A percentile compares a stretch with the other conserved stretches of the same genome.
Evolutionary conservation across 1,140 invertebrate genomes (phyloP).

Genomic region (Sinonovacula constricta): DNA sequence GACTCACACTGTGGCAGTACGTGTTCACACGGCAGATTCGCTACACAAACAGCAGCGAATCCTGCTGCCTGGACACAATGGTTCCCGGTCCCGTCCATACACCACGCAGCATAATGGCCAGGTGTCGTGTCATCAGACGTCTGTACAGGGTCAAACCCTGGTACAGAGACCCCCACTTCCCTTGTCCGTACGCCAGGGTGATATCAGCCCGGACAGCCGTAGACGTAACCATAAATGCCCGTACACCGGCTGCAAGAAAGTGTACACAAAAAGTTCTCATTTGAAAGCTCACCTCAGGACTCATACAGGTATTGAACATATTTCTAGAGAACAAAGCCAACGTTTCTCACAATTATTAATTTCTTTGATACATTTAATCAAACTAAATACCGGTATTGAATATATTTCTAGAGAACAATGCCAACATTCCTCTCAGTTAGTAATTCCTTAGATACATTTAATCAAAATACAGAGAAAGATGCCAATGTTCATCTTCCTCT

Average conservation of each 20-base stretch:
- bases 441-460: too few relatives aligned
- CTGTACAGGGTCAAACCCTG: constrained; percentile 50
- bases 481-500: too few relatives aligned
- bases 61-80: constrained; percentile 41
- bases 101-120: constrained; percentile 55
- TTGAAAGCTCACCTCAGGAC: constrained; percentile 98
- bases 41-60: constrained; percentile 53
- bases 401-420: too few relatives aligned
- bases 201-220: constrained; percentile 72
- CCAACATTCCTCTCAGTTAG: too few relatives aligned
- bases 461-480: too few relatives aligned
- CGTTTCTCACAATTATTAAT: too few relatives aligned
- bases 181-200: constrained; percentile 42
- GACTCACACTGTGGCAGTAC: constrained; percentile 67
- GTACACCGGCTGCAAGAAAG: constrained; percentile 96
- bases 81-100: constrained; percentile 58
- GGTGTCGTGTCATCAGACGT: constrained; percentile 37
- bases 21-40: constrained; percentile 59
- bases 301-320: constrained; percentile 99
- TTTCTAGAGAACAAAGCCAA: too few relatives aligned
- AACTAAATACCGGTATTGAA: too few relatives aligned
- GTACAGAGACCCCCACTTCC: constrained; percentile 45
- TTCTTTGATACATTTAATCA: too few relatives aligned
- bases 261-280: constrained; percentile 99
- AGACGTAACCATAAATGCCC: constrained; percentile 83